Evolutionary conservation across 2,113 vertebrate species (phyloP).

Genomic region (Nothocercus julius): DNA sequence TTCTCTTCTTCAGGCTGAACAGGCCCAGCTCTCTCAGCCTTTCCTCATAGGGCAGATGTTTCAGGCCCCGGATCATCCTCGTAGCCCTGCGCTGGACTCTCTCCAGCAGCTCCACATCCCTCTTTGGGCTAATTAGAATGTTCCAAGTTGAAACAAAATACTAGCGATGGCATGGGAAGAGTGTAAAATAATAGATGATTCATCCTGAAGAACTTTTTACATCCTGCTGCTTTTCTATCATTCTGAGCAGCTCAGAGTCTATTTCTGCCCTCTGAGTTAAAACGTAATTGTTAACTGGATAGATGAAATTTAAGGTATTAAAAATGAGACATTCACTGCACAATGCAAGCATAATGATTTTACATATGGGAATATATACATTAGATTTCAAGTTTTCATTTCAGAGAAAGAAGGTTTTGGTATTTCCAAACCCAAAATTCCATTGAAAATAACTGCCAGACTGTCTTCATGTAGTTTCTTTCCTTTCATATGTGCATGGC

Average conservation of each 20-base stretch:
- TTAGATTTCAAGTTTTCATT: background rate
- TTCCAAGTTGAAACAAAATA: background rate
- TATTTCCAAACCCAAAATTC: background rate
- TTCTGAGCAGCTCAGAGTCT: background rate
- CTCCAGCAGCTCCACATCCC: too few species aligned
- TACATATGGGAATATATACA: fast-evolving
- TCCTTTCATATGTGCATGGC: background rate
- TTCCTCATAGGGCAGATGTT: too few species aligned
- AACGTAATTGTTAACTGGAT: background rate
- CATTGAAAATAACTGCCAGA: background rate
- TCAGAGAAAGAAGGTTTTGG: background rate
- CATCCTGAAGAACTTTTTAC: background rate
- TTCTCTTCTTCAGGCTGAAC: too few species aligned
- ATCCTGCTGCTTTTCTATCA: background rate
- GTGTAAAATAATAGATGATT: background rate
- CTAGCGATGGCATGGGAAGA: background rate
- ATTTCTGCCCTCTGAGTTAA: background rate
- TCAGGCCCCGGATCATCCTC: too few species aligned
- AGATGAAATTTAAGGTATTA: background rate
- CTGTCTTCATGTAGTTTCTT: background rate
- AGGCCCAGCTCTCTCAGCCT: too few species aligned
- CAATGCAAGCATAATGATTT: background rate
- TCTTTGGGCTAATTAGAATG: background rate
- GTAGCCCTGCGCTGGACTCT: too few species aligned
- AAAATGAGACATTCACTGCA: background rate